These are phyloP conservation scores for Crossoptilon crossoptilon DNA, from an alignment of 2,797 vertebrate species.

Conservation along the genomic window DNA sequence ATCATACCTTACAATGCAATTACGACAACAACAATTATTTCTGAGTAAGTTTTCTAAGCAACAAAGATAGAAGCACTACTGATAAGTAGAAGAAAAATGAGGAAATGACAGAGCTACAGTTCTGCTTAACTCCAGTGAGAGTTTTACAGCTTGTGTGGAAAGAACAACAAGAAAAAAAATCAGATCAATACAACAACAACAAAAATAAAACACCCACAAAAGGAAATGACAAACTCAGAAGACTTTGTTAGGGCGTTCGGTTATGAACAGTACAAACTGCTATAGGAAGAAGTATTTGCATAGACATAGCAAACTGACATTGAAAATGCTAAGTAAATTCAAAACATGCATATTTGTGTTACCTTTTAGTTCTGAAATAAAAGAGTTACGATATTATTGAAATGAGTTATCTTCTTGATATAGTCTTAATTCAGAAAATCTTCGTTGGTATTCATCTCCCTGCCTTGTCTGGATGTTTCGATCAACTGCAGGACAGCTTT, in stretches of 20 bases:
- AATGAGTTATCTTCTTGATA: constrained; percentile 46
- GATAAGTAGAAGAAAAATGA: not conserved
- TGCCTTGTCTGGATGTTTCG: constrained; percentile 71
- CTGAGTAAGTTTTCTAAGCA: constrained; percentile 13
- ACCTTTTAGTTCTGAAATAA: constrained; percentile 77
- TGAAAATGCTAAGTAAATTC: constrained; percentile 1
- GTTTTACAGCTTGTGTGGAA: not conserved
- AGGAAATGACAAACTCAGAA: not conserved
- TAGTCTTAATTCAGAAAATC: constrained; percentile 74
- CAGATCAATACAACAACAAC: not conserved
- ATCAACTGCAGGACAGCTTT: constrained; percentile 77
- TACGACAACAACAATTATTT: not conserved
- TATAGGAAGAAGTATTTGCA: constrained; percentile 35
- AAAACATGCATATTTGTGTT: constrained; percentile 76
- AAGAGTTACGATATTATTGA: constrained; percentile 8
- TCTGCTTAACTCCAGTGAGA: not conserved
- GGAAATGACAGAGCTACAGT: not conserved
- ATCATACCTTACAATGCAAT: not conserved
- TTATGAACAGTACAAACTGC: constrained; percentile 16
- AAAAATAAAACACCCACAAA: not conserved
- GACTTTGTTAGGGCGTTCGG: not conserved
- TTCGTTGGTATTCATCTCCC: constrained; percentile 59
- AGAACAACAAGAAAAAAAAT: not conserved
- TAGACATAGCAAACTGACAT: not conserved
- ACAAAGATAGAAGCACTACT: not conserved